These are phyloP conservation scores for Dicaeum eximium DNA, from an alignment of 2,113 vertebrate species.

Conservation along the genomic window DNA sequence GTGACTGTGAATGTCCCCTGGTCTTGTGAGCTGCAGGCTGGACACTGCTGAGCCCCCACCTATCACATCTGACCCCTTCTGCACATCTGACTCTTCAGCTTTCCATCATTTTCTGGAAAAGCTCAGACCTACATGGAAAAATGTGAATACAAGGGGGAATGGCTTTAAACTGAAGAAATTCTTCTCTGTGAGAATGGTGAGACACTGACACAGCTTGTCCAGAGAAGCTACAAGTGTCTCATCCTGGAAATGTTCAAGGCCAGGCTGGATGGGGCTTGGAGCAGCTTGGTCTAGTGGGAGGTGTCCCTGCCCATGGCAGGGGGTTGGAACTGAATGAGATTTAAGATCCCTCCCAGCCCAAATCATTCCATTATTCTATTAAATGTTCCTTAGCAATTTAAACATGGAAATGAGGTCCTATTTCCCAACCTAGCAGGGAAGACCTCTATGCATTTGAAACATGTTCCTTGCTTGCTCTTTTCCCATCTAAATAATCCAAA, in stretches of 20 bases:
- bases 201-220: too few species aligned
- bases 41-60: neutral
- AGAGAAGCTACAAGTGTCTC: neutral
- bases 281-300: neutral
- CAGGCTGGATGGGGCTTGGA: neutral
- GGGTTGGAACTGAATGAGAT: neutral
- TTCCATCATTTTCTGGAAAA: neutral
- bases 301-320: neutral
- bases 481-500: neutral
- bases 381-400: neutral
- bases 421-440: neutral
- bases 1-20: accelerated
- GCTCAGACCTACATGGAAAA: neutral
- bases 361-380: neutral
- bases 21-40: neutral
- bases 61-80: neutral
- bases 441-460: neutral
- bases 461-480: accelerated
- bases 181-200: neutral
- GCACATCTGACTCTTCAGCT: neutral
- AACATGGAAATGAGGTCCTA: neutral
- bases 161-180: neutral
- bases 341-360: neutral
- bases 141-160: neutral
- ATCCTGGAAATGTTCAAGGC: neutral